Percentiles rank a stretch among this genome's conserved stretches.
These are phyloP conservation scores for Dione juno DNA, from an alignment of 2,888 invertebrate species.

Conservation along the genomic window DNA sequence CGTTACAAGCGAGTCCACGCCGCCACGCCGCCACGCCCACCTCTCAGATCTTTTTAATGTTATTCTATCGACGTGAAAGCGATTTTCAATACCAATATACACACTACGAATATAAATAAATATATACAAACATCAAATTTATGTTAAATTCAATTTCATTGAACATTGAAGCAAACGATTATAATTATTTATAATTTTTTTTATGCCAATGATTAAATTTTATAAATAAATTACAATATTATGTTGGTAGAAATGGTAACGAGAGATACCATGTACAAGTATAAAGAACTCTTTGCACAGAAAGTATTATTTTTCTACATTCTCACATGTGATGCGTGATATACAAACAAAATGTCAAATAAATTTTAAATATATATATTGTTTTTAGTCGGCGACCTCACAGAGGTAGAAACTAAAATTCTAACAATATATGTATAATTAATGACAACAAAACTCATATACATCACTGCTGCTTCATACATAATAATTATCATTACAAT, in stretches of 20 bases:
- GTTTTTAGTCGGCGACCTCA: conserved; percentile 8
- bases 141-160: conserved; percentile 41
- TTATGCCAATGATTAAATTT: not conserved
- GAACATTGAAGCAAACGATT: conserved; percentile 47
- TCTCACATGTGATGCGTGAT: conserved; percentile 49
- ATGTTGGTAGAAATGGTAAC: not conserved
- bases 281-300: not conserved
- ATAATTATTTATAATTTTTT: conserved; percentile 6
- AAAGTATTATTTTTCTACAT: conserved; percentile 35
- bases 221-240: not conserved
- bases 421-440: not conserved
- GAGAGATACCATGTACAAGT: not conserved
- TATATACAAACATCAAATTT: conserved; percentile 49
- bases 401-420: conserved; percentile 6
- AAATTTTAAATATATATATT: conserved; percentile 6
- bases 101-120: conserved; percentile 50
- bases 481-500: not conserved
- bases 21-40: too few species aligned
- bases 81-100: conserved; percentile 49
- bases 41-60: conserved; percentile 42
- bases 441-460: not conserved
- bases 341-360: conserved; percentile 43
- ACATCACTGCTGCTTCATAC: not conserved
- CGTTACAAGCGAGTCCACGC: conserved; percentile 16
- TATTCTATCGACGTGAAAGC: conserved; percentile 40